These are phyloP conservation scores for Pelecanus crispus DNA, from an alignment of 2,113 vertebrate species.

Conservation along the genomic window DNA sequence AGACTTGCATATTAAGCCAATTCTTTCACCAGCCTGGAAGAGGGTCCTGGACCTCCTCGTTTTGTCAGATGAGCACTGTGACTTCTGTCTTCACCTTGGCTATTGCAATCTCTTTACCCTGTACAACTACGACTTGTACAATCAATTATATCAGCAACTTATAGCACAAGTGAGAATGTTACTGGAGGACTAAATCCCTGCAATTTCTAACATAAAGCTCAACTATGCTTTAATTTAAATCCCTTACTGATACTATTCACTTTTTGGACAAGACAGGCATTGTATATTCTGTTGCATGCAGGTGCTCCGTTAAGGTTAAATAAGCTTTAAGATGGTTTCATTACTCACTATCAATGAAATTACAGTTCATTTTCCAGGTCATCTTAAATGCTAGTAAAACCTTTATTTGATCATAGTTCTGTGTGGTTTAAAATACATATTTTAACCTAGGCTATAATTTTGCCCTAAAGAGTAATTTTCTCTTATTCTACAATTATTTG, in stretches of 20 bases:
- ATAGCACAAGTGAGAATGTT: fast-evolving
- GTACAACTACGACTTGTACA: background rate
- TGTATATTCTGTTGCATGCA: background rate
- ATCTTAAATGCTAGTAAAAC: background rate
- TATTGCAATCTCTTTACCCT: background rate
- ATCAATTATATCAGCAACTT: fast-evolving
- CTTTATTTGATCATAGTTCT: background rate
- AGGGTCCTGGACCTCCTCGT: background rate
- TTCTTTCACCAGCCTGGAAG: background rate
- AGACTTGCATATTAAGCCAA: background rate
- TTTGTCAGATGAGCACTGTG: background rate
- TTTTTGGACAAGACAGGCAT: background rate
- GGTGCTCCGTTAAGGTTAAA: background rate
- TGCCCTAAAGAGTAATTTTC: slow-evolving; percentile 10
- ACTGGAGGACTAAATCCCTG: background rate
- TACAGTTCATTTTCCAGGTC: background rate
- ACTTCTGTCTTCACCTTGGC: background rate
- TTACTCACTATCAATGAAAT: slow-evolving; percentile 5
- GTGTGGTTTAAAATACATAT: background rate
- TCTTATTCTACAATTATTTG: background rate
- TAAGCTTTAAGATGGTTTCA: background rate
- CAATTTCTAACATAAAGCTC: background rate
- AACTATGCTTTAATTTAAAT: background rate
- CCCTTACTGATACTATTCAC: background rate
- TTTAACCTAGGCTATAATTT: slow-evolving; percentile 21